phyloP scores from a whole-genome alignment of 2,888 invertebrate genomes.

The Biston stratarius region DNA sequence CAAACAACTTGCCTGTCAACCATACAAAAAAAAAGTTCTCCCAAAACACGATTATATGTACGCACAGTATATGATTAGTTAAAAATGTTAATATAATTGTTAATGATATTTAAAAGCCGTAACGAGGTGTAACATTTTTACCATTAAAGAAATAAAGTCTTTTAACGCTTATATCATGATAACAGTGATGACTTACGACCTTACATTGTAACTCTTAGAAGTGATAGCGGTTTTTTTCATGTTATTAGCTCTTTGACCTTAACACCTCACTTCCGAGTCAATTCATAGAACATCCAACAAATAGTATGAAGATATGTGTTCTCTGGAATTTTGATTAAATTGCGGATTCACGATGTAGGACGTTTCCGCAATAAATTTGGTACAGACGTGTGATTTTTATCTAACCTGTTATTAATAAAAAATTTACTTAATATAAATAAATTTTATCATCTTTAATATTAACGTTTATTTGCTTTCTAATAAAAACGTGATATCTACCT shows the following conservation, averaged over 20 bases:
- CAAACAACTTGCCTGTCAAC: too few relatives aligned
- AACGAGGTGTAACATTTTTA: neutral
- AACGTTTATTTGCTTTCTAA: too few relatives aligned
- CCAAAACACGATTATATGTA: too few relatives aligned
- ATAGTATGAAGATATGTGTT: conserved; percentile 28
- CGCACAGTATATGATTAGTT: too few relatives aligned
- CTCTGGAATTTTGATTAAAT: conserved; percentile 33
- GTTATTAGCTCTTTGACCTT: conserved; percentile 43
- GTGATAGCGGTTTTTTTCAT: conserved; percentile 53
- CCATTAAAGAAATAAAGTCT: neutral
- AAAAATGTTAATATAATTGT: too few relatives aligned
- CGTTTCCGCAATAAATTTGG: neutral
- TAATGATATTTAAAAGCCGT: too few relatives aligned
- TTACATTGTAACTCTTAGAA: conserved; percentile 50
- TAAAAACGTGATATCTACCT: too few relatives aligned
- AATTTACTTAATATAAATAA: too few relatives aligned
- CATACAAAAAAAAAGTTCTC: too few relatives aligned
- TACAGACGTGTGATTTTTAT: neutral
- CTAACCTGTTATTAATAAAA: too few relatives aligned
- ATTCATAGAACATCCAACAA: conserved; percentile 57
- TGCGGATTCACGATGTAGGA: conserved; percentile 8
- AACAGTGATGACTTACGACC: conserved; percentile 50
- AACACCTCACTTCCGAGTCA: conserved; percentile 59
- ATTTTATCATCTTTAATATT: too few relatives aligned
- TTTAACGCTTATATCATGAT: conserved; percentile 5